phyloP scores from a whole-genome alignment of 2,888 invertebrate species.

The Parascotia fuliginaria region DNA sequence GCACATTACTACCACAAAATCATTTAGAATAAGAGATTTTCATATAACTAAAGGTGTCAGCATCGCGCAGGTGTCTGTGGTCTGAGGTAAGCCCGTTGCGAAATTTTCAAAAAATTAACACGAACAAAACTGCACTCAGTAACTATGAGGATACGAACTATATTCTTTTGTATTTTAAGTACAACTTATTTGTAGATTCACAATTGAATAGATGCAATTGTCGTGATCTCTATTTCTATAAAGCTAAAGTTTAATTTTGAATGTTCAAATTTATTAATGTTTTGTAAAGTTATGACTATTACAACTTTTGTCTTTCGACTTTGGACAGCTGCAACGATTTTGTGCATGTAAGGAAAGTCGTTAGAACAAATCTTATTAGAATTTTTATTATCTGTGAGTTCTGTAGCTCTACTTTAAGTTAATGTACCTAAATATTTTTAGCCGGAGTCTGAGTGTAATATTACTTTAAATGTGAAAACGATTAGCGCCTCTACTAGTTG shows the following conservation, averaged over 20 bases:
- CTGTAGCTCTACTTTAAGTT: too few species aligned
- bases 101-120: slow-evolving; percentile 42
- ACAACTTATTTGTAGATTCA: slow-evolving; percentile 30
- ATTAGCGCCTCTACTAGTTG: too few species aligned
- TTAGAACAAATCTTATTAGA: too few species aligned
- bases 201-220: slow-evolving; percentile 45
- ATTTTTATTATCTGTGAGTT: too few species aligned
- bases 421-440: too few species aligned
- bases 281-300: slow-evolving; percentile 39
- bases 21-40: slow-evolving; percentile 58
- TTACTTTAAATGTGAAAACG: too few species aligned
- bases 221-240: slow-evolving; percentile 40
- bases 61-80: slow-evolving; percentile 67
- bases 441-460: too few species aligned
- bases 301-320: slow-evolving; percentile 48
- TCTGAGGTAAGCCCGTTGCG: slow-evolving; percentile 55
- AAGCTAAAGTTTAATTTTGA: slow-evolving; percentile 44
- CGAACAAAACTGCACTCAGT: slow-evolving; percentile 3
- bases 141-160: slow-evolving; percentile 30
- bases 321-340: slow-evolving; percentile 48
- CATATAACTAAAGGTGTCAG: slow-evolving; percentile 60
- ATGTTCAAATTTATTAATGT: neutral
- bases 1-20: slow-evolving; percentile 25
- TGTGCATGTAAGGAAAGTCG: slow-evolving; percentile 35
- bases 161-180: slow-evolving; percentile 15